These are phyloP conservation scores for Cryptomyrus ogoouensis DNA, from an alignment of 2,113 vertebrate species.

Conservation along the genomic window DNA sequence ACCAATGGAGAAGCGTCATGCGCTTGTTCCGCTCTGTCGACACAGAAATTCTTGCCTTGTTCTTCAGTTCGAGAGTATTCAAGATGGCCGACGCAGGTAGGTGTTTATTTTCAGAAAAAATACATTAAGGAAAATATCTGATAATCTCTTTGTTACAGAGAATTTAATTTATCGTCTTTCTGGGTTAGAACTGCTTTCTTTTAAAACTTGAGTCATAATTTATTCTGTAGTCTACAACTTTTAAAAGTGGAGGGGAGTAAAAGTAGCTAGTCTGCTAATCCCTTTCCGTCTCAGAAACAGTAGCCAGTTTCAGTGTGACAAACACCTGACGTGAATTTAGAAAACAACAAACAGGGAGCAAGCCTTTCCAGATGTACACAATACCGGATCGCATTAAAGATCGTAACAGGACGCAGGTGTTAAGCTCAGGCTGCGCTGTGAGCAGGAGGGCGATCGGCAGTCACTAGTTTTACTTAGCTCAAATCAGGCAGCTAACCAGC, in stretches of 20 bases:
- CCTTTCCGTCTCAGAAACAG: slow-evolving; percentile 28
- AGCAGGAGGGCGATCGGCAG: neutral
- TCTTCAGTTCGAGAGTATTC: slow-evolving; percentile 63
- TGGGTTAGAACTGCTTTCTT: neutral
- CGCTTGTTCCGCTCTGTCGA: slow-evolving; percentile 53
- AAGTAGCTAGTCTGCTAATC: slow-evolving; percentile 31
- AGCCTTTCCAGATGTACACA: neutral
- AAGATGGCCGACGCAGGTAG: slow-evolving; percentile 73
- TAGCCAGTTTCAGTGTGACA: slow-evolving; percentile 10
- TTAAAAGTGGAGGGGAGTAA: neutral
- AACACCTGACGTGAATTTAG: slow-evolving; percentile 9
- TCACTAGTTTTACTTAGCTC: neutral
- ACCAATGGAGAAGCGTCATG: slow-evolving; percentile 28
- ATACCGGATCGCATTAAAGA: neutral
- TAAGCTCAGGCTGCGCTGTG: neutral
- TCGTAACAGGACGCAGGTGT: neutral
- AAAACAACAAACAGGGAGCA: neutral
- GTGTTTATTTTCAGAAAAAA: slow-evolving; percentile 29
- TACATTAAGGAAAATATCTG: neutral
- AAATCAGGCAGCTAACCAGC: neutral
- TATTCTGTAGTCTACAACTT: neutral
- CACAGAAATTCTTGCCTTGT: slow-evolving; percentile 62
- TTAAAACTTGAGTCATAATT: neutral
- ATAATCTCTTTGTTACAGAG: neutral
- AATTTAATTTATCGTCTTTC: neutral